Percentiles rank a stretch among this genome's conserved stretches.
These are phyloP conservation scores for Chrysolina americana DNA, from an alignment of 2,888 invertebrate species.

Conservation along the genomic window DNA sequence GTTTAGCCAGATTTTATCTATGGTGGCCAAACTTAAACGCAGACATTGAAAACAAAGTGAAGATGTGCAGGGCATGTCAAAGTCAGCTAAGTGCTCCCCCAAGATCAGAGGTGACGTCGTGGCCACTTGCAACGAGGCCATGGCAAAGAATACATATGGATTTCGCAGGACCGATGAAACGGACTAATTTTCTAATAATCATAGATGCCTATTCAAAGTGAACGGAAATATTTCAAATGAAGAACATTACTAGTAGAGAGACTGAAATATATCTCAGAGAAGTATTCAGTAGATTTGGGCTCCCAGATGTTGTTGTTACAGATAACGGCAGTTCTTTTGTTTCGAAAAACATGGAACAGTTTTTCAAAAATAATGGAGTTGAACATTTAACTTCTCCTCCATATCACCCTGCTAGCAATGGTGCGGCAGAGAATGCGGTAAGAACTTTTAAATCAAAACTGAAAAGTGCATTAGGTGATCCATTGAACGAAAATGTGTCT, in stretches of 20 bases:
- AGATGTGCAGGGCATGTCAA: neutral
- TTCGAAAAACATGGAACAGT: neutral
- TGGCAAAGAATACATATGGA: constrained; percentile 49
- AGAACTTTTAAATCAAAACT: constrained; percentile 36
- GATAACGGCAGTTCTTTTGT: neutral
- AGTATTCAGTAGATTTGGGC: constrained; percentile 38
- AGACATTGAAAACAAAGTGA: constrained; percentile 49
- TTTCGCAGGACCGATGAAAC: constrained; percentile 38
- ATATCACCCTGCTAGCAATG: constrained; percentile 18
- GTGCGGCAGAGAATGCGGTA: constrained; percentile 34
- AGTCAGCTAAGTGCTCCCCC: neutral
- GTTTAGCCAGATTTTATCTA: constrained; percentile 49
- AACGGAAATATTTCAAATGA: constrained; percentile 45
- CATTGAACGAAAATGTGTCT: neutral
- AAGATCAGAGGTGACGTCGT: no score
- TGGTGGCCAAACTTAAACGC: constrained; percentile 53
- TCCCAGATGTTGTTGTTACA: constrained; percentile 43
- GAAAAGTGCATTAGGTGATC: constrained; percentile 26
- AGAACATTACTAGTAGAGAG: constrained; percentile 36
- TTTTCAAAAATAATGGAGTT: constrained; percentile 23
- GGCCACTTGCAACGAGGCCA: neutral
- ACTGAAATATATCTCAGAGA: constrained; percentile 20
- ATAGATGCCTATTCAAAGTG: constrained; percentile 50
- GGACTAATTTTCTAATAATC: constrained; percentile 34
- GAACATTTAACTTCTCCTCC: constrained; percentile 32